Percentiles rank a stretch among this genome's conserved stretches.
Evolutionary conservation across 2,113 vertebrate genomes (phyloP).

Genomic region (Hippotragus niger): DNA sequence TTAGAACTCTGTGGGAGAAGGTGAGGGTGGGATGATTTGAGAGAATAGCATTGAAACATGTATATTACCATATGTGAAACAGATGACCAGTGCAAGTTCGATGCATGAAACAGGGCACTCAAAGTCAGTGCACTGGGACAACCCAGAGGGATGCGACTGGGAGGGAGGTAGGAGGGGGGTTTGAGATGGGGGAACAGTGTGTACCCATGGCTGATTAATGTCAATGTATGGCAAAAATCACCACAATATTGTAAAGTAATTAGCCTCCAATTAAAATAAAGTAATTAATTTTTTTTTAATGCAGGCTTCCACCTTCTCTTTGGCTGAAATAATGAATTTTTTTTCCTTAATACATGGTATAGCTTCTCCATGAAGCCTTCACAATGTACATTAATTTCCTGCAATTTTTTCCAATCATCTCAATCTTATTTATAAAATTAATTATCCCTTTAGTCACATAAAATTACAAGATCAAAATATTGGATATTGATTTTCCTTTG

Average conservation of each 20-base stretch:
- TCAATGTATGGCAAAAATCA: neutral
- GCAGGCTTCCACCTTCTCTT: neutral
- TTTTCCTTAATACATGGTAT: neutral
- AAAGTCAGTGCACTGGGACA: neutral
- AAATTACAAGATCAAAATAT: conserved; percentile 28
- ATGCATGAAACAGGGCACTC: neutral
- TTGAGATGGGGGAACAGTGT: neutral
- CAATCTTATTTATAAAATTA: conserved; percentile 27
- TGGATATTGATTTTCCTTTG: conserved; percentile 38
- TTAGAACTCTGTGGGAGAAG: neutral
- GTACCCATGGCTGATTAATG: neutral
- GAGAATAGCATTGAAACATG: neutral
- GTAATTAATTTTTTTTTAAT: neutral
- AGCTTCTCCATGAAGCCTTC: neutral
- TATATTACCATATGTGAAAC: neutral
- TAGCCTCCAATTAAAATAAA: neutral
- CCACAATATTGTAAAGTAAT: neutral
- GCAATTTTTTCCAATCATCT: neutral
- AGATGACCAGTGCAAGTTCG: neutral
- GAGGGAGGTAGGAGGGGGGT: neutral
- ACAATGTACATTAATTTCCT: neutral
- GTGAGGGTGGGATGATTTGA: neutral
- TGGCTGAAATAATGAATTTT: neutral
- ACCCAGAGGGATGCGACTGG: neutral
- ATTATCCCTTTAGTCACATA: neutral